Percentiles rank a stretch among this genome's conserved stretches.
Conservation (phyloP, 2,888 invertebrate genomes). For the Lissocephala sabroskyi region DNA sequence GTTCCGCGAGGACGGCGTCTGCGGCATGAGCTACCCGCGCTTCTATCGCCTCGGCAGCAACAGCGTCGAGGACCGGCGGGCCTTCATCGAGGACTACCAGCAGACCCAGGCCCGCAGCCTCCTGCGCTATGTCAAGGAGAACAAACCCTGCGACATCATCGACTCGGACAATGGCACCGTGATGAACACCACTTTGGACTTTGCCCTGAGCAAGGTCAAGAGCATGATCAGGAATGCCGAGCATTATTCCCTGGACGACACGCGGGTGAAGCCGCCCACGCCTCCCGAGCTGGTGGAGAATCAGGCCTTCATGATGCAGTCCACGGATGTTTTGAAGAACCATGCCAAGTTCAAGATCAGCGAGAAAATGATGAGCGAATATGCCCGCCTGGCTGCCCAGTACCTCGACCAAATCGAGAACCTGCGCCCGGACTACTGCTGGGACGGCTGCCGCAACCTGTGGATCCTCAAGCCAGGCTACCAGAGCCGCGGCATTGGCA, state of each 20-base stretch:
- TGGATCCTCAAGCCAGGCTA: conserved; percentile 93
- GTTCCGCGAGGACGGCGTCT: conserved; percentile 59
- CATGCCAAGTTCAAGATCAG: conserved; percentile 46
- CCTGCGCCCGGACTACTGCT: conserved; percentile 77
- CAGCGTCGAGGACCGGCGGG: conserved; percentile 55
- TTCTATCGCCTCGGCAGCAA: conserved; percentile 71
- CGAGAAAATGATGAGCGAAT: conserved; percentile 40
- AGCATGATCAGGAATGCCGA: conserved; percentile 47
- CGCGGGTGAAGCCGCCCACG: conserved; percentile 28
- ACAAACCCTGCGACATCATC: conserved; percentile 54
- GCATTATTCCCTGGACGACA: conserved; percentile 45
- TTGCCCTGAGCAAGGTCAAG: conserved; percentile 46
- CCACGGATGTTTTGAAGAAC: conserved; percentile 67
- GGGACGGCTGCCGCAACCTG: conserved; percentile 87
- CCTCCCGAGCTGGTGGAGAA: conserved; percentile 40
- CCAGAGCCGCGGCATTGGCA: conserved; percentile 87
- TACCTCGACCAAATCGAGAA: conserved; percentile 76
- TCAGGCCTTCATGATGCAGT: conserved; percentile 49
- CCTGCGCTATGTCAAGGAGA: conserved; percentile 74
- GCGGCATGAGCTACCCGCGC: conserved; percentile 79
- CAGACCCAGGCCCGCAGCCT: conserved; percentile 85
- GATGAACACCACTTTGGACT: conserved; percentile 33
- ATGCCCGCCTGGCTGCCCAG: conserved; percentile 73
- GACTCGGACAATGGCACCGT: conserved; percentile 75
- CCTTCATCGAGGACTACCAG: conserved; percentile 78